Conservation (phyloP, 2,113 vertebrate species). For the Austrofundulus limnaeus region DNA sequence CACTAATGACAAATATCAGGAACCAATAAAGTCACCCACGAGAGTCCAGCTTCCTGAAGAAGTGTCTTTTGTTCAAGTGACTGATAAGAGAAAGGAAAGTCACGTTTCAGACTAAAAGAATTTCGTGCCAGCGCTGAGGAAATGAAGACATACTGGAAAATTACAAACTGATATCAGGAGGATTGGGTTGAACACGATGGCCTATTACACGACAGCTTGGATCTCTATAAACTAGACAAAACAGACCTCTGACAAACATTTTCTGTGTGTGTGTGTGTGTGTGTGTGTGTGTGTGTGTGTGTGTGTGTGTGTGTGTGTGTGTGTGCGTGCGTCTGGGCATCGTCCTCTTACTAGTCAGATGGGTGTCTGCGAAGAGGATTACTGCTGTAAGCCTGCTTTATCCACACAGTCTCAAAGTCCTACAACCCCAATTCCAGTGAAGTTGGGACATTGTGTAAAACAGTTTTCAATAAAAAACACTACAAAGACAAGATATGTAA, state of each 20-base stretch:
- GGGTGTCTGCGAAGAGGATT: constrained; percentile 82
- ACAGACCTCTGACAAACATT: constrained; percentile 43
- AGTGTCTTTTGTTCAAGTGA: constrained; percentile 30
- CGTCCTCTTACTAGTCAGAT: constrained; percentile 77
- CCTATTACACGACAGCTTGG: constrained; percentile 38
- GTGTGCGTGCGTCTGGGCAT: constrained; percentile 58
- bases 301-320: constrained; percentile 11
- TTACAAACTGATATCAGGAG: constrained; percentile 20
- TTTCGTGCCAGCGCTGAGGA: constrained; percentile 43
- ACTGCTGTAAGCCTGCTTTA: constrained; percentile 80
- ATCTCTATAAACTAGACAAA: constrained; percentile 42
- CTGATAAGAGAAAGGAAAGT: constrained; percentile 25
- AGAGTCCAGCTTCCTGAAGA: constrained; percentile 41
- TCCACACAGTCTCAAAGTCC: constrained; percentile 76
- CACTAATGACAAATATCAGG: constrained; percentile 64
- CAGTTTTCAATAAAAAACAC: no score
- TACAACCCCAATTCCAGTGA: constrained; percentile 69
- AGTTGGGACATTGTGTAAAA: no score
- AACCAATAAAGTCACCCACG: constrained; percentile 65
- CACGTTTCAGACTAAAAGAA: constrained; percentile 18
- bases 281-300: constrained; percentile 11
- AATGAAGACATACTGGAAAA: constrained; percentile 33
- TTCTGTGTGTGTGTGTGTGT: constrained; percentile 12
- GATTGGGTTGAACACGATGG: constrained; percentile 8
- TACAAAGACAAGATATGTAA: no score